Evolutionary conservation across 2,797 vertebrate genomes (phyloP), one percentile per base, ranked within the genome.

Genomic region (Peromyscus aztecus): DNA sequence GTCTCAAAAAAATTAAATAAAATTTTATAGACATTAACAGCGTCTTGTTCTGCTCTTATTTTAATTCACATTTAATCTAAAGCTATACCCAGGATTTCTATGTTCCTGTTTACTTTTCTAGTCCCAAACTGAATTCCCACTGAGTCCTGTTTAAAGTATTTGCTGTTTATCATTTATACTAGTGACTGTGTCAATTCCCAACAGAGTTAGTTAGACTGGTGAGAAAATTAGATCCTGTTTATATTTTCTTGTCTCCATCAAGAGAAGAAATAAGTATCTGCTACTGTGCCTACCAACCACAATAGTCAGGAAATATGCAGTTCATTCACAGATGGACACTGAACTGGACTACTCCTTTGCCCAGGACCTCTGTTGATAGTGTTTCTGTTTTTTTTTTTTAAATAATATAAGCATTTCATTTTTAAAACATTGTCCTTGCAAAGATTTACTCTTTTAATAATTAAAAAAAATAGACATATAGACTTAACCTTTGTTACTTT

Each of bases 161-260:
- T 97, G 94, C 76, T 98, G 95, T 97, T 97, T 97, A 97, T 95
- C 96, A 97, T 78, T 97, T 97, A 92, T 75, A 94, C 65, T 95
- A 96, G 90, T 90, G 75, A 97, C 19, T 94, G 13, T 91, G 67
- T 91, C 65, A 97, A 96, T 95, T 95, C 97, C 97, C 97, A 97
- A 89, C 19, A 94, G 96, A 77, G 29, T 93, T 80, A 97, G 75
- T 94, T 73, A 97, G 65, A 92, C 46, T 84, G 34, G 46, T 84
- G 81, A 94, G 59, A 84, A 97, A 97, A 96, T 75, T 81, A 94
- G 90, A 89, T 82, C 55, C 73, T 97, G 63, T 97, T 95, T 96
- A 71, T 95, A 94, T 96, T 94, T 89, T 91, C 49, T 84, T 94
- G 91, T 93, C 61, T n/a, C 17, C 52, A 95, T 49, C 82, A 92